Percentiles rank a stretch among this genome's conserved stretches.
phyloP scores from a whole-genome alignment of 2,888 invertebrate species.

The Acanthosepion esculentum region DNA sequence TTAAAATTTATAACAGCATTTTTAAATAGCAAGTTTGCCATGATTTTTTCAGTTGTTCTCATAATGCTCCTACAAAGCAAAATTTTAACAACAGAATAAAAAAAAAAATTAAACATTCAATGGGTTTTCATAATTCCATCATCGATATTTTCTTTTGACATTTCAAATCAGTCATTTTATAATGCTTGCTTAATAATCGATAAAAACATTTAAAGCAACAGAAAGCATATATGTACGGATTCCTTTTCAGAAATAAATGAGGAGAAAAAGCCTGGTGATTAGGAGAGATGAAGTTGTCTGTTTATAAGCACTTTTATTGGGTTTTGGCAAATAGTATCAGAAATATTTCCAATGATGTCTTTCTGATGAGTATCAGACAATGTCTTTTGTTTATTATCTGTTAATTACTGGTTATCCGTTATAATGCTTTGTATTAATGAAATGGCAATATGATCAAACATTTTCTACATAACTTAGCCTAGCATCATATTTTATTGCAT shows the following conservation, averaged over 20 bases:
- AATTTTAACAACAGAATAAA: no score
- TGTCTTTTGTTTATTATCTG: not conserved
- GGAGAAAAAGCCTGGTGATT: not conserved
- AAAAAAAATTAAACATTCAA: no score
- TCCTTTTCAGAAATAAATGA: not conserved
- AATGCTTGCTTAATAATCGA: no score
- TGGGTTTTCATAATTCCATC: no score
- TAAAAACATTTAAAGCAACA: not conserved
- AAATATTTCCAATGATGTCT: not conserved
- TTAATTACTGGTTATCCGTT: not conserved
- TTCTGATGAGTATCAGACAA: not conserved
- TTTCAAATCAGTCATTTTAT: no score
- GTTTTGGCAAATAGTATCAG: not conserved
- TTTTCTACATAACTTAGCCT: not conserved
- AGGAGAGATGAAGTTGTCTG: not conserved
- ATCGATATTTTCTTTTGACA: no score
- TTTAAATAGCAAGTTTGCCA: no score
- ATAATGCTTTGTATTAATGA: not conserved
- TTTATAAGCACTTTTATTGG: not conserved
- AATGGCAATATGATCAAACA: not conserved
- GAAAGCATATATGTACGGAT: not conserved
- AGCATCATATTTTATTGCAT: not conserved
- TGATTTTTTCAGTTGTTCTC: no score
- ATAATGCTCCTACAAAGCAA: no score
- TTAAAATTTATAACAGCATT: no score